Conservation (phyloP, 2,888 invertebrate species). For the Carabus problematicus region DNA sequence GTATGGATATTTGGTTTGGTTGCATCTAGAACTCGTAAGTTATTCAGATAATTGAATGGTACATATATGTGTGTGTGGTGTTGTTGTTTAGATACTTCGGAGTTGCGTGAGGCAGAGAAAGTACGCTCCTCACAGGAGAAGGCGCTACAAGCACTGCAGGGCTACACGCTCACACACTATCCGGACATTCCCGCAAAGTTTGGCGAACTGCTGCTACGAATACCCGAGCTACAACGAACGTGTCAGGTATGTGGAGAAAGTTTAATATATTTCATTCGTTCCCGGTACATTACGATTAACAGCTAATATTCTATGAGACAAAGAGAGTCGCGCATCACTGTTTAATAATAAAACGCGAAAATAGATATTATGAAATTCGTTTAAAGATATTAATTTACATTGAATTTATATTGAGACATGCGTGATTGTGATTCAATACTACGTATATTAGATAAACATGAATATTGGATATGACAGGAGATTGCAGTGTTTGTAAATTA, state of each 20-base stretch:
- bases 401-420: too few relatives aligned
- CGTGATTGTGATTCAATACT: too few relatives aligned
- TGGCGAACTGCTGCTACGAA: constrained; percentile 88
- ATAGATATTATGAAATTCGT: too few relatives aligned
- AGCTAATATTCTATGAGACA: too few relatives aligned
- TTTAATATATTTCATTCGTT: constrained; percentile 3
- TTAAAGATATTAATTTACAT: too few relatives aligned
- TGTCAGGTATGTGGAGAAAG: constrained; percentile 73
- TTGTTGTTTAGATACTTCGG: constrained; percentile 78
- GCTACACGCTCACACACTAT: constrained; percentile 90
- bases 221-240: constrained; percentile 93
- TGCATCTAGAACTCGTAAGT: neutral
- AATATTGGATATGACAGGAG: too few relatives aligned
- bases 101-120: constrained; percentile 91
- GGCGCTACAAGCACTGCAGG: constrained; percentile 89
- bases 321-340: too few relatives aligned
- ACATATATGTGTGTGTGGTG: neutral
- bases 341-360: too few relatives aligned
- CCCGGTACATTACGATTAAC: constrained; percentile 21
- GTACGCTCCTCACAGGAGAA: constrained; percentile 94
- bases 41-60: too few relatives aligned
- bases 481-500: constrained; percentile 12
- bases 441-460: too few relatives aligned
- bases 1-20: constrained; percentile 23
- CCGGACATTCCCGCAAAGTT: constrained; percentile 94